Evolutionary conservation across 2,888 invertebrate genomes (phyloP).

Genomic region (Hermodice carunculata): DNA sequence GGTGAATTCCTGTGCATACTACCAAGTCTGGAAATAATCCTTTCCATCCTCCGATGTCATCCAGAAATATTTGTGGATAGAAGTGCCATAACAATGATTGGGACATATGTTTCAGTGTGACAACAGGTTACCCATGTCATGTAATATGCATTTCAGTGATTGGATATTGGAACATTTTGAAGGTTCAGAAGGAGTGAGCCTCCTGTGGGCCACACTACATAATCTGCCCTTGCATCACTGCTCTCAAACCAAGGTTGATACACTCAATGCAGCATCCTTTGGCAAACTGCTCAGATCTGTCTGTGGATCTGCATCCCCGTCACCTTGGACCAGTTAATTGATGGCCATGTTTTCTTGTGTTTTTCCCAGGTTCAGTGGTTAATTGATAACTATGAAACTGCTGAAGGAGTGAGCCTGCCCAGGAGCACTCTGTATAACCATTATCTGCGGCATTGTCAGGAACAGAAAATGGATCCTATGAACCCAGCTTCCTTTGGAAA

Average conservation of each 20-base stretch:
- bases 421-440: constrained; percentile 97
- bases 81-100: too few species aligned
- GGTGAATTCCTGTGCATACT: too few species aligned
- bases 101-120: too few species aligned
- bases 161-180: constrained; percentile 97
- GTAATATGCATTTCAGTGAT: constrained; percentile 1
- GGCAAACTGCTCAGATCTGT: constrained; percentile 97
- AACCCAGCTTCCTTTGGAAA: constrained; percentile 99
- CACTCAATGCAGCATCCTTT: constrained; percentile 97
- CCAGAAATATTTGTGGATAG: too few species aligned
- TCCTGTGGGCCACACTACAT: constrained; percentile 94
- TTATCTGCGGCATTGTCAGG: constrained; percentile 91
- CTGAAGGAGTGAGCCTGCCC: constrained; percentile 92
- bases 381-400: constrained; percentile 97
- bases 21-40: too few species aligned
- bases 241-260: constrained; percentile 84
- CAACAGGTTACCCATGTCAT: too few species aligned
- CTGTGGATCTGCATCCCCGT: constrained; percentile 87
- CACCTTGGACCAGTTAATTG: constrained; percentile 77
- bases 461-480: constrained; percentile 94
- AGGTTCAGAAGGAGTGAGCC: constrained; percentile 89
- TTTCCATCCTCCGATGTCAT: too few species aligned
- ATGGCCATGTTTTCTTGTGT: not conserved
- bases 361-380: constrained; percentile 81
- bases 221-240: constrained; percentile 96